phyloP scores from a whole-genome alignment of 2,797 vertebrate species.

The Falco berigora region DNA sequence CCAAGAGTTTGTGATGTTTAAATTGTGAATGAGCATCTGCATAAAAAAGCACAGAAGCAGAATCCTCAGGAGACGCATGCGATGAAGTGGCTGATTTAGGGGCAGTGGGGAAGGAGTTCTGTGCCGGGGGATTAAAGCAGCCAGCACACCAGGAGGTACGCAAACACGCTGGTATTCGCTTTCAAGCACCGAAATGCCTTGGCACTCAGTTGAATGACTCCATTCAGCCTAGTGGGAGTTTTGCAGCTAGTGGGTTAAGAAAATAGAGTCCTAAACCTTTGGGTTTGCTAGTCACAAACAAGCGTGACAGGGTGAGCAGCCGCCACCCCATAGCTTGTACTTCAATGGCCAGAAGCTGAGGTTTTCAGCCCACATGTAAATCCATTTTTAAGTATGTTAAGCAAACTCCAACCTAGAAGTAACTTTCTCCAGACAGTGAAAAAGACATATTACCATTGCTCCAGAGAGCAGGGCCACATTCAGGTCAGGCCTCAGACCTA shows the following conservation, averaged over 20 bases:
- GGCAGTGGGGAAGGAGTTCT: not conserved
- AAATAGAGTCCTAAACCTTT: constrained; percentile 1
- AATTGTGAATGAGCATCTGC: not conserved
- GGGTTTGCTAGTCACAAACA: not conserved
- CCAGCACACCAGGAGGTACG: constrained; percentile 5
- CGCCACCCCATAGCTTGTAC: not conserved
- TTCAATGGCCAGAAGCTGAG: not conserved
- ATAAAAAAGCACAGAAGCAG: not conserved
- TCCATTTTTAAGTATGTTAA: not conserved
- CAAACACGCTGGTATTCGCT: not conserved
- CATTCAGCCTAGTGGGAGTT: constrained; percentile 5
- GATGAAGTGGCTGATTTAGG: not conserved
- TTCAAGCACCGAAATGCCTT: constrained; percentile 2
- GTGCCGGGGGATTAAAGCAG: not conserved
- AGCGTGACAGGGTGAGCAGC: not conserved
- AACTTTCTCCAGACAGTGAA: not conserved
- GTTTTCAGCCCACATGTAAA: not conserved
- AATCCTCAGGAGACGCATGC: not conserved
- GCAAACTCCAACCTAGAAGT: not conserved
- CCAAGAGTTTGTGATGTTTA: not conserved
- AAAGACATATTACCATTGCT: not conserved
- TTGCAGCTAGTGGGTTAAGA: not conserved
- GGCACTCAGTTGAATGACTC: constrained; percentile 22
- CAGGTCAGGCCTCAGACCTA: not conserved
- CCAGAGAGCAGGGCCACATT: not conserved